Base-by-base conservation (phyloP, 2,888 invertebrate genomes). In the Stenotaenia linearis region DNA sequence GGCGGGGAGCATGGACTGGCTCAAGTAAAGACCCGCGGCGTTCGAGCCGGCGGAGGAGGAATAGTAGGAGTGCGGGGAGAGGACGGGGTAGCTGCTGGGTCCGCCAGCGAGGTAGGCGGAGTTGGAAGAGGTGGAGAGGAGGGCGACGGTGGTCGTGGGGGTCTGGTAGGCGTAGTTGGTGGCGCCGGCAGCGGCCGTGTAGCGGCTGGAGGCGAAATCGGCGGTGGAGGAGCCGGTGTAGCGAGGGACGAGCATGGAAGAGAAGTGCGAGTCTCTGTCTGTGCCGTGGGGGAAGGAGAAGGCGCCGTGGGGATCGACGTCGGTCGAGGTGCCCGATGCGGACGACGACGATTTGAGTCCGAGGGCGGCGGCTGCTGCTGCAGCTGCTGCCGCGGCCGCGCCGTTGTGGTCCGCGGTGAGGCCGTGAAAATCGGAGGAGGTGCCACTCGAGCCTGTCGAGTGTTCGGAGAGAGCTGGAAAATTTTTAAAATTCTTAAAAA, bases 1-100 rank as follows among this genome's bases (percentile, higher is more conserved):
- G 10, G 85, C 82, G 1, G 85, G 84, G 21, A 85, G 81, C 80
- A 85, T 84, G 0, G 83, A 82, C 4, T 84, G 83, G 74, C 83
- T 82, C 45, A 84, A 79, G 78, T 84, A 84, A 79, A 82, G 80
- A 18, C 82, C 80, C 69, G 84, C 83, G 5, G 84, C 82, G n/a
- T 83, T 78, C 75, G 80, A 83, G 25, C 79, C 75, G 40, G 78
- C 75, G 25, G 75, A 32, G 12, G 80, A 80, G 18, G 81, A 81
- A 78, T 82, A 83, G 81, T 82, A 82, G 56, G 82, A 61, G 79
- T 82, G 83, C 0, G 81, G 82, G 1, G 82, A 81, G 25, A 82
- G 79, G 9, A 83, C 77, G 32, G 82, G 82, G n/a, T 82, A 82
- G 0, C 81, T 79, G 75, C 80, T 56, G 32, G 80, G 82, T 18